Percentiles rank a stretch among this genome's conserved stretches.
Evolutionary conservation across 2,888 invertebrate species (phyloP).

Genomic region (Caenorhabditis japonica): DNA sequence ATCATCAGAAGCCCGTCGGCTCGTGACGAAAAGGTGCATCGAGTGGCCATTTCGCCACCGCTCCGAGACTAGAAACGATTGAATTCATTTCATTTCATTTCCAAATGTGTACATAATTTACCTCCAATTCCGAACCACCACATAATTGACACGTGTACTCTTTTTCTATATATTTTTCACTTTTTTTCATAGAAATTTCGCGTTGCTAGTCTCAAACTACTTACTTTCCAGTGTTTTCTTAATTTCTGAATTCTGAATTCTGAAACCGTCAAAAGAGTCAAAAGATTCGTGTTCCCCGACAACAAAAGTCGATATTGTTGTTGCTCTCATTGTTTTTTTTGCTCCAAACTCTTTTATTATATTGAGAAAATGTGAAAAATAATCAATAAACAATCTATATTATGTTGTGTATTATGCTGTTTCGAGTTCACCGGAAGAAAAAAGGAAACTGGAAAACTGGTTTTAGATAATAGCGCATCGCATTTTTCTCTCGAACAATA

Average conservation of each 20-base stretch:
- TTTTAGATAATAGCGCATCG: conserved; percentile 24
- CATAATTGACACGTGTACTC: conserved; percentile 47
- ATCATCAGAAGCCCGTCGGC: conserved; percentile 59
- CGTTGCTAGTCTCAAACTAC: conserved; percentile 53
- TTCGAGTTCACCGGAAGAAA: conserved; percentile 26
- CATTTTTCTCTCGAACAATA: conserved; percentile 40
- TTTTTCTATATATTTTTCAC: conserved; percentile 11
- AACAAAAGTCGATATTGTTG: conserved; percentile 34
- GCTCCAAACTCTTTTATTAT: conserved; percentile 45
- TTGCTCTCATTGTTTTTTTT: conserved; percentile 12
- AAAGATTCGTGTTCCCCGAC: conserved; percentile 35
- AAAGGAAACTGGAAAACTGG: conserved; percentile 1
- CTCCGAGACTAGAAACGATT: conserved; percentile 45
- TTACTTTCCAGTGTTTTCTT: conserved; percentile 12
- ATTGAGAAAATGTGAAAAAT: conserved; percentile 17
- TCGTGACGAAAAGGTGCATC: conserved; percentile 45
- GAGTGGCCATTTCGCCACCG: conserved; percentile 49
- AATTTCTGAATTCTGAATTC: background rate
- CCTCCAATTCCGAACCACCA: conserved; percentile 43
- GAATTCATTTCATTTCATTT: no score
- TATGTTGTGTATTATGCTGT: background rate
- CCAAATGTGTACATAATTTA: conserved; percentile 23
- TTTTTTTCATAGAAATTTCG: conserved; percentile 21
- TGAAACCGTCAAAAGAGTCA: conserved; percentile 6
- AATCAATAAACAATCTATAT: conserved; percentile 17